Evolutionary conservation across 2,113 vertebrate genomes (phyloP).

Genomic region (Chroicocephalus ridibundus): DNA sequence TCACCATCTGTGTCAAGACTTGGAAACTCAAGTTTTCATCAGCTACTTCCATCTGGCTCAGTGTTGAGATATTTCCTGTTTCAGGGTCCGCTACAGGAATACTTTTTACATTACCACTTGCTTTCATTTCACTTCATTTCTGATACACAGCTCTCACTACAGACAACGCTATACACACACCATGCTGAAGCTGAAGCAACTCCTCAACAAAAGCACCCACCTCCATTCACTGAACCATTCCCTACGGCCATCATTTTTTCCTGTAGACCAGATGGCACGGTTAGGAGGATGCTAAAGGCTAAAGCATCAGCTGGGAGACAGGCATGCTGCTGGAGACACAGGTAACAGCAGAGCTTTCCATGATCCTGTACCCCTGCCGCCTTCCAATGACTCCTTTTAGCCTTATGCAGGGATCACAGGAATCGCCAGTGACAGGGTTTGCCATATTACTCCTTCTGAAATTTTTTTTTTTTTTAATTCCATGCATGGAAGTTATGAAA

Average conservation of each 20-base stretch:
- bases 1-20: conserved; percentile 18
- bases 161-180: no score
- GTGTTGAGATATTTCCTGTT: neutral
- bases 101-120: neutral
- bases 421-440: neutral
- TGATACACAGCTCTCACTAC: neutral
- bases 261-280: neutral
- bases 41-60: conserved; percentile 26
- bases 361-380: neutral
- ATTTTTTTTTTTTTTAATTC: neutral
- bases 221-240: neutral
- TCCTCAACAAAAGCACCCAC: neutral
- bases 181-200: neutral
- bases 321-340: neutral
- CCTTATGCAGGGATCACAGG: no score
- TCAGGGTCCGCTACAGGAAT: neutral
- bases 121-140: neutral
- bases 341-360: neutral
- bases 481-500: rapidly evolving
- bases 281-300: neutral
- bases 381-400: neutral
- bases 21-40: neutral
- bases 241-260: neutral
- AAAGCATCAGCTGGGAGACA: neutral
- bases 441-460: neutral